Evolutionary conservation across 1,140 invertebrate genomes (phyloP).

Genomic region (Cyrtorhinus lividipennis): DNA sequence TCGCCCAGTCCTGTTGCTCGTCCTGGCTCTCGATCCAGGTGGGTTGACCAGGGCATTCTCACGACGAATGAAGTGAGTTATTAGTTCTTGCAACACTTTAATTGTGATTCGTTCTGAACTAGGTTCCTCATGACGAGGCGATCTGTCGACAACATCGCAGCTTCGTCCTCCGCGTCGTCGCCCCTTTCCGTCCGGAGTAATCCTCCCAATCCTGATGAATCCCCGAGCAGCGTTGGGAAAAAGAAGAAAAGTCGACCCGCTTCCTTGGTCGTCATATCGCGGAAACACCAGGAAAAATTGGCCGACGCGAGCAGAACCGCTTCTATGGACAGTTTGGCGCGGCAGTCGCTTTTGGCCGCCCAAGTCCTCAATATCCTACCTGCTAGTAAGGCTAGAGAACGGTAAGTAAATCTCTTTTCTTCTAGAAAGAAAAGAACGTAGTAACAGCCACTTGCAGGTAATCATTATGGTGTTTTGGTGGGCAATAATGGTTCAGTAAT

Average conservation of each 20-base stretch:
- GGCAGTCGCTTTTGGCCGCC: constrained; percentile 55
- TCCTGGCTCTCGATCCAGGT: neutral
- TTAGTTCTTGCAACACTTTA: too few species aligned
- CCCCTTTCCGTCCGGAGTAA: constrained; percentile 19
- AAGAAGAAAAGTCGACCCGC: constrained; percentile 21
- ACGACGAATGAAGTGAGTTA: too few species aligned
- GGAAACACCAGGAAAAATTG: constrained; percentile 9
- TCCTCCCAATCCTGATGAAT: neutral
- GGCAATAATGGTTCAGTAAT: too few species aligned
- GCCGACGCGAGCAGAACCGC: constrained; percentile 26
- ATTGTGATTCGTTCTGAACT: neutral
- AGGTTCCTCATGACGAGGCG: constrained; percentile 13
- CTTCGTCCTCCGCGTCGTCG: constrained; percentile 22
- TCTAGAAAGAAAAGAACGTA: too few species aligned
- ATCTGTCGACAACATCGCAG: constrained; percentile 25
- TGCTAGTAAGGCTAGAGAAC: constrained; percentile 57
- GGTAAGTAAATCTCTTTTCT: constrained; percentile 38
- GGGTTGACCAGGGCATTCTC: too few species aligned
- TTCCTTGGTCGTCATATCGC: constrained; percentile 19
- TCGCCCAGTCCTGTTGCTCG: neutral
- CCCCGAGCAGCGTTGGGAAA: neutral
- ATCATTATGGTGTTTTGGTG: too few species aligned
- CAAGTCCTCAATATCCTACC: constrained; percentile 65
- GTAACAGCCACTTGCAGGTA: too few species aligned
- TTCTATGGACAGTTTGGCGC: constrained; percentile 52